Evolutionary conservation across 2,113 vertebrate species (phyloP).

Genomic region (Aegotheles bennettii): DNA sequence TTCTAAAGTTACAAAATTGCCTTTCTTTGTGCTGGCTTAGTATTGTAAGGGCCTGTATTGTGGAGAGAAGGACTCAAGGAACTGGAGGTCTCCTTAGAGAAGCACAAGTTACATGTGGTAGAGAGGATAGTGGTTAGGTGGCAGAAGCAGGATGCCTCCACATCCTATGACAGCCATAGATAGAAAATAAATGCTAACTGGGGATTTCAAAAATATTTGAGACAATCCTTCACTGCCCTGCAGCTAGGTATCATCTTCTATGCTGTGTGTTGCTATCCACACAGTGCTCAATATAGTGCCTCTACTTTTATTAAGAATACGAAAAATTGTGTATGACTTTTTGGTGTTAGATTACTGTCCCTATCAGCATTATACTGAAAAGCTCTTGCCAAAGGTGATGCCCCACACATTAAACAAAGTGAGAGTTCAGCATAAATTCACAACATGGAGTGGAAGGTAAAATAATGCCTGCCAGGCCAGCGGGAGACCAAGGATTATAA

Average conservation of each 20-base stretch:
- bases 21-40: background rate
- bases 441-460: background rate
- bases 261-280: background rate
- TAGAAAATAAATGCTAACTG: background rate
- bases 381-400: background rate
- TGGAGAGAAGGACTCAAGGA: background rate
- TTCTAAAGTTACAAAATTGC: background rate
- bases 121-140: background rate
- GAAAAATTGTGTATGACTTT: background rate
- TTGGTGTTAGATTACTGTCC: background rate
- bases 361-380: background rate
- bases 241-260: background rate
- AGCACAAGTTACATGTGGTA: too few species aligned
- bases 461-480: background rate
- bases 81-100: background rate
- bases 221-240: background rate
- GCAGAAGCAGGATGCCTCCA: background rate
- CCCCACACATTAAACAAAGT: background rate
- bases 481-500: background rate
- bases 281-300: background rate
- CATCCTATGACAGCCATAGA: background rate
- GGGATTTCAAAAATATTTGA: background rate
- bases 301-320: background rate
- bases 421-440: background rate
- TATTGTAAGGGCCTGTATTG: background rate